These are phyloP conservation scores for Cacoxenus indagator DNA, from an alignment of 2,888 invertebrate species.

Conservation along the genomic window DNA sequence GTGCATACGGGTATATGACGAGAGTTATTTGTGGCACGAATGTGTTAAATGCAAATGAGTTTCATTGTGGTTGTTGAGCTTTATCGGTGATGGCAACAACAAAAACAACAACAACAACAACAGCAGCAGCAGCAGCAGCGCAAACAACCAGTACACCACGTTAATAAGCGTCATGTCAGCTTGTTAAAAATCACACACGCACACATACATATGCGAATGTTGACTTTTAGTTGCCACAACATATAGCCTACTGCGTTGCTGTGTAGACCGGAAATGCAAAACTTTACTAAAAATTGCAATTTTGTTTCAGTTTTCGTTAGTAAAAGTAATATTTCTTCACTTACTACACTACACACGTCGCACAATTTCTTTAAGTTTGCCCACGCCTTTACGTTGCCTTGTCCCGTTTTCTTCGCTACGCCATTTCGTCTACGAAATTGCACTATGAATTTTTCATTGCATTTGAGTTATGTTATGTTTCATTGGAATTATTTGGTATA, in stretches of 20 bases:
- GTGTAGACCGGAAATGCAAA: conserved; percentile 67
- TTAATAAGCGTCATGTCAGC: conserved; percentile 13
- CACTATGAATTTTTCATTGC: conserved; percentile 51
- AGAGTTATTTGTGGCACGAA: conserved; percentile 31
- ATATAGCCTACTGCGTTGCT: background rate
- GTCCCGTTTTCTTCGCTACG: conserved; percentile 42
- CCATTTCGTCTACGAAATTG: conserved; percentile 53
- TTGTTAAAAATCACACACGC: background rate
- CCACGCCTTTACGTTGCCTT: conserved; percentile 31
- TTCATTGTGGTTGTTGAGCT: conserved; percentile 44
- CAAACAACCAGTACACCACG: conserved; percentile 19
- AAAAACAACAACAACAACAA: conserved; percentile 18
- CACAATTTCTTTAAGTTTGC: conserved; percentile 22
- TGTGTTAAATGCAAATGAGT: conserved; percentile 59
- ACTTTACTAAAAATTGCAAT: conserved; percentile 43
- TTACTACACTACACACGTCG: conserved; percentile 28
- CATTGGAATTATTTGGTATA: background rate
- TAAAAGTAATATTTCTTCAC: conserved; percentile 36
- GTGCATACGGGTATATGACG: conserved; percentile 1
- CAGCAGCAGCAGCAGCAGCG: conserved; percentile 29
- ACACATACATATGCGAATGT: background rate
- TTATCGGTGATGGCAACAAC: conserved; percentile 47
- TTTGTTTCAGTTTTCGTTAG: conserved; percentile 27
- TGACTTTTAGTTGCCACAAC: background rate
- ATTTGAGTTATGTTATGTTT: conserved; percentile 9